phyloP scores from a whole-genome alignment of 35 echinoderm and acorn worm species.

The Stichopus chloronotus region DNA sequence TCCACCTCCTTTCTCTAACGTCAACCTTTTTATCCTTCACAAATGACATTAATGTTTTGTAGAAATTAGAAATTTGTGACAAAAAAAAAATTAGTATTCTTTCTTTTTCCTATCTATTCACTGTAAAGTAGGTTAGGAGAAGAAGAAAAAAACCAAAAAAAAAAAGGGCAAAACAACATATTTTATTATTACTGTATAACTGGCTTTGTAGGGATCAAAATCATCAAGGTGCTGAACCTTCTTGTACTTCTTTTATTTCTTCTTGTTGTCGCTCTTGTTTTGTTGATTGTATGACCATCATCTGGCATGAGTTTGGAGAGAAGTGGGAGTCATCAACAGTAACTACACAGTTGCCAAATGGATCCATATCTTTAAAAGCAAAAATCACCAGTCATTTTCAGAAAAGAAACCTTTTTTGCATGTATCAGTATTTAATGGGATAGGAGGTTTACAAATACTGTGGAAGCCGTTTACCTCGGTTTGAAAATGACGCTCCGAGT shows the following conservation, averaged over 20 bases:
- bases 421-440: no score
- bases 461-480: background rate
- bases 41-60: conserved; percentile 11
- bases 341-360: conserved; percentile 4
- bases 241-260: background rate
- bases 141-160: background rate
- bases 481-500: background rate
- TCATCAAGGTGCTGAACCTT: conserved; percentile 12
- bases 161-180: no score
- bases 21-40: conserved; percentile 3
- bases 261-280: background rate
- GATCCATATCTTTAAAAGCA: conserved; percentile 4
- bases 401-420: no score
- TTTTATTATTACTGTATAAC: background rate
- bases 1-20: conserved; percentile 14
- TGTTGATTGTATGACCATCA: background rate
- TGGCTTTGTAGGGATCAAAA: conserved; percentile 12
- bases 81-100: background rate
- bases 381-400: no score
- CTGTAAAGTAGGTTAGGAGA: conserved; percentile 2
- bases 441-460: background rate
- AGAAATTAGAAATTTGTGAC: conserved; percentile 6
- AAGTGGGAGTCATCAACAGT: background rate
- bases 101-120: background rate
- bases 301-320: background rate